phyloP scores from a whole-genome alignment of 2,888 invertebrate genomes.

The Creontiades dilutus region DNA sequence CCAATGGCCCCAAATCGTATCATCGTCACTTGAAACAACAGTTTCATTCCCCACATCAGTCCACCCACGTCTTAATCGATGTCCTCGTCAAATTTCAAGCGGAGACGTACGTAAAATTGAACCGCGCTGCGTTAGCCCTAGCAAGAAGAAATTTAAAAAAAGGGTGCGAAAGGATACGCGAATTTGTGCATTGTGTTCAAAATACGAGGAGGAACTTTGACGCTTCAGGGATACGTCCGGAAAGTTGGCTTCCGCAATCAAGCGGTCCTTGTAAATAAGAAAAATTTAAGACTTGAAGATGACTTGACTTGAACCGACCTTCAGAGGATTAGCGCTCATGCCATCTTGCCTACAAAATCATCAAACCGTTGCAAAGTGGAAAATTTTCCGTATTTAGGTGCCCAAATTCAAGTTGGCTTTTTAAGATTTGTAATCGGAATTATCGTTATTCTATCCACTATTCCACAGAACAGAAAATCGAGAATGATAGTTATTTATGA shows the following conservation, averaged over 20 bases:
- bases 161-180: conserved; percentile 23
- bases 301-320: neutral
- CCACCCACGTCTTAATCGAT: conserved; percentile 26
- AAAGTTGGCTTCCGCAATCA: conserved; percentile 55
- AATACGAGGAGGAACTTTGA: conserved; percentile 7
- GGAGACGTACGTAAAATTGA: conserved; percentile 51
- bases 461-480: too few relatives aligned
- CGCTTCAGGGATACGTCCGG: conserved; percentile 21
- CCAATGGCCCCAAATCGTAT: conserved; percentile 19
- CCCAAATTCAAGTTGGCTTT: too few relatives aligned
- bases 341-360: neutral
- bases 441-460: too few relatives aligned
- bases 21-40: neutral
- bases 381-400: too few relatives aligned
- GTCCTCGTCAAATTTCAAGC: conserved; percentile 35
- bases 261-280: neutral
- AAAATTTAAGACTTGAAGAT: neutral
- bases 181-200: conserved; percentile 7
- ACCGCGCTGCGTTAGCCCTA: too few relatives aligned
- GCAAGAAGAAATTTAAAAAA: too few relatives aligned
- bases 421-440: too few relatives aligned
- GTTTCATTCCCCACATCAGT: conserved; percentile 34
- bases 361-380: too few relatives aligned
- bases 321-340: neutral
- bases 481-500: too few relatives aligned